These are phyloP conservation scores for Bombus soroeensis DNA, from an alignment of 1,140 invertebrate species.

Conservation along the genomic window DNA sequence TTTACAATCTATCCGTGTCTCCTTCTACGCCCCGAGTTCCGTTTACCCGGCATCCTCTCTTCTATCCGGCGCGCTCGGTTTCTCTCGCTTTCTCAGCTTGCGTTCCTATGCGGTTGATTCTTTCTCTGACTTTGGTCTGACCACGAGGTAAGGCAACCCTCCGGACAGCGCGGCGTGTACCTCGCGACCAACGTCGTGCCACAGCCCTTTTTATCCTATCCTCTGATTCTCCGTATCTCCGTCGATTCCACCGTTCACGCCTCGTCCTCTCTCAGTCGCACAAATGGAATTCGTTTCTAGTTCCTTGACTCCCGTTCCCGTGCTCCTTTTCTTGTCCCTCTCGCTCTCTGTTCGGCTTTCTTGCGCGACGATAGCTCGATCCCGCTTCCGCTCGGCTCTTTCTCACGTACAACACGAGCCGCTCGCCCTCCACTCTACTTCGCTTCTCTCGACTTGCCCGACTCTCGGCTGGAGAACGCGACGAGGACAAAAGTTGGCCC, in stretches of 20 bases:
- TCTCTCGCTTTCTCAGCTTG: background rate
- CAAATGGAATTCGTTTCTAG: slow-evolving; percentile 74
- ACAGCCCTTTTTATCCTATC: slow-evolving; percentile 55
- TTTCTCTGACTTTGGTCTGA: background rate
- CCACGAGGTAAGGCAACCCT: slow-evolving; percentile 47
- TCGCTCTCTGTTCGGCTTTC: slow-evolving; percentile 27
- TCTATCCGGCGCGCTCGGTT: background rate
- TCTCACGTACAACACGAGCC: slow-evolving; percentile 57
- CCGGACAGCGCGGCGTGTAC: slow-evolving; percentile 47
- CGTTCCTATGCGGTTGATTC: background rate
- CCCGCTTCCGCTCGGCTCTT: slow-evolving; percentile 49
- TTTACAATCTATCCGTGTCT: slow-evolving; percentile 51
- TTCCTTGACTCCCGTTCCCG: slow-evolving; percentile 69
- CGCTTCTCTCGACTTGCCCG: background rate
- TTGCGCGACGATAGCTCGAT: slow-evolving; percentile 12
- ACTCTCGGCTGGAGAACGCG: too few relatives aligned
- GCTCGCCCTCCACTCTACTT: background rate
- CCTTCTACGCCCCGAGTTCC: background rate
- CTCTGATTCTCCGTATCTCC: background rate
- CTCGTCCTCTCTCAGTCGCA: slow-evolving; percentile 56
- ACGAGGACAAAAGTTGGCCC: too few relatives aligned
- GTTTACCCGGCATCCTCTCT: slow-evolving; percentile 9
- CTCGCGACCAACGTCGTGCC: slow-evolving; percentile 56
- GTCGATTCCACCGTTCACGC: slow-evolving; percentile 18
- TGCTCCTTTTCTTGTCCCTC: slow-evolving; percentile 44